Percentiles rank a stretch among this genome's conserved stretches.
phyloP scores from a whole-genome alignment of 2,797 vertebrate genomes.

The Hemibagrus guttatus region DNA sequence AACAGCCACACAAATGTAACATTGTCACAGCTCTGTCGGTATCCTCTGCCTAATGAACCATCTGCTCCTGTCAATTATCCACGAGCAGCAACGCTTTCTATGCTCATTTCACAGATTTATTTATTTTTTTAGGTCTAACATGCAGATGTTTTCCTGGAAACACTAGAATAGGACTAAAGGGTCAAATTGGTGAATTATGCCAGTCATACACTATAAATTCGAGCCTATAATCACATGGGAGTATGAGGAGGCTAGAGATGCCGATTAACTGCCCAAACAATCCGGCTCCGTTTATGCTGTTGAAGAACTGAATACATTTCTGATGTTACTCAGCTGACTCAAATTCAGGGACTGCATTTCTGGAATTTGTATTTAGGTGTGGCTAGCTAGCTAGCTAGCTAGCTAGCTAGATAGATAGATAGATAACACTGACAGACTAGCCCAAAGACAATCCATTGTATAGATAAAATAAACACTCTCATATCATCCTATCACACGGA shows the following conservation, averaged over 20 bases:
- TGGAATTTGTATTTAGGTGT: background rate
- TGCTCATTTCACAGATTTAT: background rate
- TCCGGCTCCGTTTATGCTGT: background rate
- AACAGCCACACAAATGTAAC: conserved; percentile 24
- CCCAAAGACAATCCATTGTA: background rate
- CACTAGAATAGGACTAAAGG: background rate
- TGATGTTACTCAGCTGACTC: conserved; percentile 8
- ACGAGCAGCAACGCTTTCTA: background rate
- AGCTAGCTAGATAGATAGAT: too few relatives aligned
- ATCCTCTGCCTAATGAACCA: conserved; percentile 28
- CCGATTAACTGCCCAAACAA: background rate
- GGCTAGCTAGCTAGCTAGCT: too few relatives aligned
- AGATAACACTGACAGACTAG: background rate
- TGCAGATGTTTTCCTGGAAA: conserved; percentile 8
- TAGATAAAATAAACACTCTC: background rate
- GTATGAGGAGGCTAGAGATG: background rate
- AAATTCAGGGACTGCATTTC: background rate
- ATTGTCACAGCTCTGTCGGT: background rate
- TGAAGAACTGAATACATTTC: background rate
- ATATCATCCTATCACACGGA: background rate
- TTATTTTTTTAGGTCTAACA: background rate
- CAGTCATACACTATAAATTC: background rate
- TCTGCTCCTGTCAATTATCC: conserved; percentile 28
- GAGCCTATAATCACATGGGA: background rate
- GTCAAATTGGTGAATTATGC: background rate